phyloP scores from a whole-genome alignment of 2,888 invertebrate species.

The Hecatera dysodea region DNA sequence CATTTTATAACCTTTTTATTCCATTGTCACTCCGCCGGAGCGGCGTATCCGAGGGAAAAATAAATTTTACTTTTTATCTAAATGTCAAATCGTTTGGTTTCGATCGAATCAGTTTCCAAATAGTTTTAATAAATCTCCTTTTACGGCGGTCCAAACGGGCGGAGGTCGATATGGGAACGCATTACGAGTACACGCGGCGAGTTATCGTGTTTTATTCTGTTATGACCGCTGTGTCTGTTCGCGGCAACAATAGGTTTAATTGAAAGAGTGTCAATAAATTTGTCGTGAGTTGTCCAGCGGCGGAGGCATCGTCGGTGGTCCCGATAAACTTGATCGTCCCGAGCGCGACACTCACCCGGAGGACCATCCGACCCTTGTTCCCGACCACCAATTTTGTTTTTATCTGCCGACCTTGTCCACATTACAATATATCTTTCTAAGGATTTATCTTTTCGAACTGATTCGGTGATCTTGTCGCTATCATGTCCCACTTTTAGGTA shows the following conservation, averaged over 20 bases:
- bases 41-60: constrained; percentile 86
- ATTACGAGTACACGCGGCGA: constrained; percentile 87
- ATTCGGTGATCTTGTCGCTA: constrained; percentile 75
- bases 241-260: constrained; percentile 89
- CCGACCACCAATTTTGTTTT: constrained; percentile 83
- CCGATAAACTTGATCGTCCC: constrained; percentile 81
- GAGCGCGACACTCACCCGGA: constrained; percentile 79
- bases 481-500: constrained; percentile 70
- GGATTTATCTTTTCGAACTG: constrained; percentile 77
- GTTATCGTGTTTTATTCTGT: constrained; percentile 89
- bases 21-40: constrained; percentile 88
- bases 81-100: constrained; percentile 90
- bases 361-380: constrained; percentile 81
- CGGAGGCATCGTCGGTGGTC: constrained; percentile 87
- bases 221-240: constrained; percentile 86
- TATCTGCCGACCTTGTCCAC: constrained; percentile 86
- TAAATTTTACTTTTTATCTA: constrained; percentile 91
- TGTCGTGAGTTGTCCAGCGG: constrained; percentile 80
- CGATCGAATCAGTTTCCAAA: constrained; percentile 91
- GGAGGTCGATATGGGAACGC: constrained; percentile 84
- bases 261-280: constrained; percentile 91
- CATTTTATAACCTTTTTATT: constrained; percentile 91
- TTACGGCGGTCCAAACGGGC: constrained; percentile 85
- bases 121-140: constrained; percentile 91
- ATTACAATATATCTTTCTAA: constrained; percentile 85